phyloP scores from a whole-genome alignment of 1,140 invertebrate genomes.

The Drosophila pseudoananassae region DNA sequence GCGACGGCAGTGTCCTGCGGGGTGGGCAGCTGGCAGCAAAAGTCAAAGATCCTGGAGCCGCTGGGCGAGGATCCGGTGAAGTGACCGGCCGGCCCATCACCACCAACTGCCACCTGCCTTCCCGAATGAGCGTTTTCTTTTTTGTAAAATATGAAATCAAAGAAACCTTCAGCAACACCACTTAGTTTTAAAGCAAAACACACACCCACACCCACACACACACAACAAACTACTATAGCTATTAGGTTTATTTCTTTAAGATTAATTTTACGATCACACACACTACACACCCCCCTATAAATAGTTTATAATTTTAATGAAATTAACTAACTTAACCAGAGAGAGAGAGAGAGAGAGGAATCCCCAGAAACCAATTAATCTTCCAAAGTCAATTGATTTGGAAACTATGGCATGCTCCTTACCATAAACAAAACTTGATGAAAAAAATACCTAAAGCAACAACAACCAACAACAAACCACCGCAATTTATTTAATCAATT shows the following conservation, averaged over 20 bases:
- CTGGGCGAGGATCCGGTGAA: slow-evolving; percentile 23
- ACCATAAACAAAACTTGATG: slow-evolving; percentile 21
- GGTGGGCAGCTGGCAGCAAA: slow-evolving; percentile 6
- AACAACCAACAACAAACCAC: slow-evolving; percentile 61
- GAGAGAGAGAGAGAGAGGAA: neutral
- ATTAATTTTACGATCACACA: slow-evolving; percentile 43
- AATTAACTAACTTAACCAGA: slow-evolving; percentile 42
- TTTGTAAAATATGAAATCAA: slow-evolving; percentile 51
- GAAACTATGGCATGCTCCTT: neutral
- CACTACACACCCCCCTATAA: slow-evolving; percentile 17
- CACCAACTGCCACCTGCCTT: slow-evolving; percentile 12
- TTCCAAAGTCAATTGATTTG: slow-evolving; percentile 16
- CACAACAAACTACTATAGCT: slow-evolving; percentile 14
- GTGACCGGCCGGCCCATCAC: slow-evolving; percentile 11
- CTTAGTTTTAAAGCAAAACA: slow-evolving; percentile 22
- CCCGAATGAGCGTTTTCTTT: slow-evolving; percentile 10
- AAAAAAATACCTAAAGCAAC: slow-evolving; percentile 54
- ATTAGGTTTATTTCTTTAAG: slow-evolving; percentile 57
- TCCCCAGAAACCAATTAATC: slow-evolving; percentile 60
- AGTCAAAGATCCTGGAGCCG: slow-evolving; percentile 15
- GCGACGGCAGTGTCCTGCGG: neutral
- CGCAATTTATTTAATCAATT: slow-evolving; percentile 68
- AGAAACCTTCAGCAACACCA: slow-evolving; percentile 17
- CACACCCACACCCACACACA: neutral
- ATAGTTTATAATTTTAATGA: slow-evolving; percentile 54